Base-by-base conservation (phyloP, 2,797 vertebrate genomes). In the Enoplosus armatus region DNA sequence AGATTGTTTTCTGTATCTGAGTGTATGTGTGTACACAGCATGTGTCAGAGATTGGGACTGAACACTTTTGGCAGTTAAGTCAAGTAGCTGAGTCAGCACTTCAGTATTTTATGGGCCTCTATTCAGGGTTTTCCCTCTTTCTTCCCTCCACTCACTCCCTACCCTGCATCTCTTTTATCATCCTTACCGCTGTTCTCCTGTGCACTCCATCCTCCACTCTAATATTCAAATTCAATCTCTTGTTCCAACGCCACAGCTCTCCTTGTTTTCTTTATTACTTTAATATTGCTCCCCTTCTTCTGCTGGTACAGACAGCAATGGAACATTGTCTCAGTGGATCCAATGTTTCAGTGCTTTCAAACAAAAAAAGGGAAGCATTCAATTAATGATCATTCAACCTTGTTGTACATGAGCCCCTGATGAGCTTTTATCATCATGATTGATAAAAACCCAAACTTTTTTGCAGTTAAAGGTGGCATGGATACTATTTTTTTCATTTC, bases 251-350 rank as follows among this genome's bases (percentile, higher is more conserved):
- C 47, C 48, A 26, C 18, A 26, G 63, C 68, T 64, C 41, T 45
- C 8, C 71, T 51, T 79, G 82, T 85, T 87, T 82, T 77, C 59
- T 81, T 77, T 82, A 72, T 80, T 55, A 20, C 24, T 71, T 73
- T 47, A 72, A 39, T 65, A 53, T 64, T 11, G 3, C 22, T 35
- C 18, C 20, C 33, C 39, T 59, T 76, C 39, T 37, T 81, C 70
- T 65, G 22, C 39, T 29, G 27, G 20, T 54, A 51, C 41, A 53
- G 54, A 77, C 41, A 54, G 41, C 41, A 71, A 65, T 65, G 16
- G 29, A 78, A 67, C 47, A n/a, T 41, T 0, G 1, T 58, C 75
- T 77, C 72, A 37, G 43, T 35, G 39, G 56, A 27, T 71, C 39
- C 2, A 56, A 8, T 26, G 58, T 80, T 74, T 26, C 24, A 47